phyloP scores from a whole-genome alignment of 1,140 invertebrate genomes.

The Drosophila biarmipes region DNA sequence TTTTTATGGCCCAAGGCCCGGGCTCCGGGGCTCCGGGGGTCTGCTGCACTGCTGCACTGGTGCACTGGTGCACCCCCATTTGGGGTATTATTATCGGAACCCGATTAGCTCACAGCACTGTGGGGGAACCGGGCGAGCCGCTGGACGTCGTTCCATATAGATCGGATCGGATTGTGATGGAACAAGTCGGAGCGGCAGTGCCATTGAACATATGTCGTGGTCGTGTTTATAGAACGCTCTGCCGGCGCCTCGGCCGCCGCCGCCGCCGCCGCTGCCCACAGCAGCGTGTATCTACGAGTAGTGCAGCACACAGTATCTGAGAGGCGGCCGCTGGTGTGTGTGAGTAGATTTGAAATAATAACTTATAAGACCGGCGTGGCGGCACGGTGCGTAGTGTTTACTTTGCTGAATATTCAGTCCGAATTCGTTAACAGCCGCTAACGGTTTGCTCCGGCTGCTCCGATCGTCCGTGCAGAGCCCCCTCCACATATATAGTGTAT shows the following conservation, averaged over 20 bases:
- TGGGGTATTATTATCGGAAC: slow-evolving; percentile 15
- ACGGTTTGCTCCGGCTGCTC: slow-evolving; percentile 60
- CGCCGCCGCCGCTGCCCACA: background rate
- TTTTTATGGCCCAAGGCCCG: background rate
- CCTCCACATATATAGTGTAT: background rate
- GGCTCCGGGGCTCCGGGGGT: too few relatives aligned
- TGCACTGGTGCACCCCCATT: background rate
- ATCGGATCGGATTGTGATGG: slow-evolving; percentile 18
- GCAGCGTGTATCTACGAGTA: slow-evolving; percentile 30
- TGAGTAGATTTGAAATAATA: slow-evolving; percentile 70
- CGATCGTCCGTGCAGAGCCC: slow-evolving; percentile 3
- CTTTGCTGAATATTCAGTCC: slow-evolving; percentile 66
- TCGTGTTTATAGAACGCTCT: slow-evolving; percentile 37
- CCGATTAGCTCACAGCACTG: slow-evolving; percentile 20
- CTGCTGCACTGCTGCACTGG: too few relatives aligned
- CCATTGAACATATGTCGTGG: slow-evolving; percentile 36
- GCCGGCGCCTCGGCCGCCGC: slow-evolving; percentile 1
- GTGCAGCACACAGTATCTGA: slow-evolving; percentile 24
- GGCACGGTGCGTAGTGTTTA: slow-evolving; percentile 66
- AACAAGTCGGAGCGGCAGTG: slow-evolving; percentile 6
- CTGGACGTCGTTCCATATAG: slow-evolving; percentile 43
- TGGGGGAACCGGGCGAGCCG: background rate
- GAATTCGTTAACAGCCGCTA: slow-evolving; percentile 79
- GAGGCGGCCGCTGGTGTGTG: background rate
- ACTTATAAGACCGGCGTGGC: slow-evolving; percentile 74